Evolutionary conservation across 2,797 vertebrate genomes (phyloP).

Genomic region (Acanthurus tractus): DNA sequence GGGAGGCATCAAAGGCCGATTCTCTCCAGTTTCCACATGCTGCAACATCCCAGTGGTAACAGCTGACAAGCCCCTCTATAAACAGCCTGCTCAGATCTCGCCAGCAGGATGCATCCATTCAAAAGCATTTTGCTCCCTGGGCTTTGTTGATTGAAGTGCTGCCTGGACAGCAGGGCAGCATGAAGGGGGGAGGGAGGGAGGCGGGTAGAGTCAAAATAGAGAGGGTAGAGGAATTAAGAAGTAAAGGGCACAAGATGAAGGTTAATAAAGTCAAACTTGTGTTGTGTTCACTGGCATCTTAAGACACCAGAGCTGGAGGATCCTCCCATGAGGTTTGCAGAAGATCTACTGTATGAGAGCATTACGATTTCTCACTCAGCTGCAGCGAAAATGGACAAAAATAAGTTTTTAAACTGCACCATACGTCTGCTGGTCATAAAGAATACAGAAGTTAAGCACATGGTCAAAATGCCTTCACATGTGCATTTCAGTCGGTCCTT

Average conservation of each 20-base stretch:
- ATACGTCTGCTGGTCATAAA: background rate
- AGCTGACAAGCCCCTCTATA: constrained; percentile 82
- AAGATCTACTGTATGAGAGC: too few relatives aligned
- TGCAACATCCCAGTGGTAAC: constrained; percentile 72
- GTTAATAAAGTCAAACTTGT: background rate
- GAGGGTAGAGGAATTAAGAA: constrained; percentile 22
- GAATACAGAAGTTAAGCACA: background rate
- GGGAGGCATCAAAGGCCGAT: constrained; percentile 78
- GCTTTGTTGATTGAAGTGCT: constrained; percentile 82
- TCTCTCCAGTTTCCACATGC: constrained; percentile 80
- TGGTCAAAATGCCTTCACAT: too few relatives aligned
- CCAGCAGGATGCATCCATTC: constrained; percentile 81
- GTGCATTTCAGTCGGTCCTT: too few relatives aligned
- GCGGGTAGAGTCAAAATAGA: constrained; percentile 42
- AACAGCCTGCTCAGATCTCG: constrained; percentile 84
- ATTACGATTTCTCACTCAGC: background rate
- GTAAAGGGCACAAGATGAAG: background rate
- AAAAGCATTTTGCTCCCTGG: constrained; percentile 69
- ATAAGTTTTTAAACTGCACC: background rate
- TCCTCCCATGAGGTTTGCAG: background rate
- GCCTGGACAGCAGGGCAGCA: constrained; percentile 73
- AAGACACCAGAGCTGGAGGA: background rate
- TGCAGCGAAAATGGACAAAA: background rate
- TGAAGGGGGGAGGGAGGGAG: constrained; percentile 34
- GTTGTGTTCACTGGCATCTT: background rate